Conservation (phyloP, 2,113 vertebrate species). For the Sturnus vulgaris region DNA sequence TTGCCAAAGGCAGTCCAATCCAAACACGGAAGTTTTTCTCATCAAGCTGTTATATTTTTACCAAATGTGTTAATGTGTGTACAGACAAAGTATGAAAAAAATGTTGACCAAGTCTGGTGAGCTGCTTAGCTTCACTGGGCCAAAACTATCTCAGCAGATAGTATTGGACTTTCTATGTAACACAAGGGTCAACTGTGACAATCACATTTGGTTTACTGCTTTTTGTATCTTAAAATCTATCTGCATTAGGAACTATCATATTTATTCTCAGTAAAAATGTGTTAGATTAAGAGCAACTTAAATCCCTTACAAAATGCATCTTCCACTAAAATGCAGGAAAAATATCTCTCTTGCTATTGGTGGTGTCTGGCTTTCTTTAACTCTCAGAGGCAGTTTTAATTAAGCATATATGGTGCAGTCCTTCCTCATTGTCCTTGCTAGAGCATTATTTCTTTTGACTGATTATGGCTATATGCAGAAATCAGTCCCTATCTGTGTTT, state of each 20-base stretch:
- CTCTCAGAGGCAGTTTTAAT: not conserved
- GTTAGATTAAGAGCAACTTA: not conserved
- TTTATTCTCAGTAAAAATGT: not conserved
- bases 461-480: not conserved
- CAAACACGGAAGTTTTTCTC: slow-evolving; percentile 10
- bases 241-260: not conserved
- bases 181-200: not conserved
- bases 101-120: not conserved
- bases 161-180: not conserved
- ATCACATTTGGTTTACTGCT: not conserved
- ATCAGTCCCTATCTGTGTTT: not conserved
- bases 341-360: not conserved
- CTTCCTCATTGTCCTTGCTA: not conserved
- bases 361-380: not conserved
- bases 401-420: not conserved
- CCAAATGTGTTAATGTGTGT: not conserved
- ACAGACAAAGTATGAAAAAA: not conserved
- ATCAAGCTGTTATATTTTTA: not conserved
- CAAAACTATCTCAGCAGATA: not conserved
- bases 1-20: not conserved
- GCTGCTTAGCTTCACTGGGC: not conserved
- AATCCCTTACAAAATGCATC: not conserved
- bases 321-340: not conserved
- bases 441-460: not conserved
- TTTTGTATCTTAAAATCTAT: not conserved